phyloP scores from a whole-genome alignment of 1,140 invertebrate species.

The Cotesia chilonis region DNA sequence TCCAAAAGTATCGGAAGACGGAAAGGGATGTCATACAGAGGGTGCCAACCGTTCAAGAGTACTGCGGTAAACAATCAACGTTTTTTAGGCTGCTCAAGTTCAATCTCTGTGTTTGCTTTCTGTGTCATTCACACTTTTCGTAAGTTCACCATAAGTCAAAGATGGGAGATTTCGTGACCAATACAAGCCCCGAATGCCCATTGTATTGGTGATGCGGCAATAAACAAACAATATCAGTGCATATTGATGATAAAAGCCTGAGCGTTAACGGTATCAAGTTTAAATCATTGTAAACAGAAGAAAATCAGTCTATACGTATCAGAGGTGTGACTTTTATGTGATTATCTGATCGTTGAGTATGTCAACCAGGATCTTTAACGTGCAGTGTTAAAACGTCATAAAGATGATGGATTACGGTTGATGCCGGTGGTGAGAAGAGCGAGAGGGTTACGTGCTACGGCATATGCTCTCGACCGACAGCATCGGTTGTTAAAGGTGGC shows the following conservation, averaged over 20 bases:
- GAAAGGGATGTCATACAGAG: neutral
- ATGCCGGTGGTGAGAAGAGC: slow-evolving; percentile 21
- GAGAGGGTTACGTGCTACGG: slow-evolving; percentile 15
- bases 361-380: slow-evolving; percentile 55
- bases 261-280: slow-evolving; percentile 22
- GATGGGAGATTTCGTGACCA: neutral
- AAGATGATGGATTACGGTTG: slow-evolving; percentile 57
- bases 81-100: neutral
- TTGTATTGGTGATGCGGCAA: neutral
- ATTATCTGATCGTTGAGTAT: slow-evolving; percentile 58
- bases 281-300: slow-evolving; percentile 40
- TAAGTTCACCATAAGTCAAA: slow-evolving; percentile 8
- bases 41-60: slow-evolving; percentile 15
- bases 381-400: slow-evolving; percentile 58
- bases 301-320: slow-evolving; percentile 57
- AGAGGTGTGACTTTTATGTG: slow-evolving; percentile 50
- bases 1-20: slow-evolving; percentile 24
- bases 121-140: neutral
- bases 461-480: neutral
- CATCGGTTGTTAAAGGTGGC: slow-evolving; percentile 29
- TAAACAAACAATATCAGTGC: no score
- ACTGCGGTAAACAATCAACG: slow-evolving; percentile 17
- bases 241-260: no score
- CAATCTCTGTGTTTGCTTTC: slow-evolving; percentile 23
- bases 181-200: neutral